Evolutionary conservation across 1,140 invertebrate genomes (phyloP).

Genomic region (Zaprionus lachaisei): DNA sequence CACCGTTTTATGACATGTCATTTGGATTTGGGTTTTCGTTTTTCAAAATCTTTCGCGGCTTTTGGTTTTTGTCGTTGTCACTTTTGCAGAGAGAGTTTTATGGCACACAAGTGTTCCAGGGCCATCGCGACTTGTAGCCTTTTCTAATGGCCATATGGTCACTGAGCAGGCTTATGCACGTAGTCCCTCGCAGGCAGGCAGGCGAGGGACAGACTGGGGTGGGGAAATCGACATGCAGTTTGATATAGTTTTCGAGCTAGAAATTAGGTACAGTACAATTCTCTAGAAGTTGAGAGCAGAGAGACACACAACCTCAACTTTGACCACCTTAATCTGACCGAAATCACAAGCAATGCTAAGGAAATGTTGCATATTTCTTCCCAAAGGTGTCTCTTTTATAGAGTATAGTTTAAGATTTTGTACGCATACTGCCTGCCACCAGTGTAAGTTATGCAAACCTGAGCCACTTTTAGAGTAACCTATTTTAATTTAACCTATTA

Average conservation of each 20-base stretch:
- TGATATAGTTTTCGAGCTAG: not conserved
- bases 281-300: too few relatives aligned
- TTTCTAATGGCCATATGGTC: not conserved
- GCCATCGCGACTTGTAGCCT: not conserved
- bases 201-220: not conserved
- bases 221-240: not conserved
- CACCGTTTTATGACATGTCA: conserved; percentile 18
- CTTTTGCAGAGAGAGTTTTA: not conserved
- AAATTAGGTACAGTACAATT: not conserved
- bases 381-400: too few relatives aligned
- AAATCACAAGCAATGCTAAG: too few relatives aligned
- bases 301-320: too few relatives aligned
- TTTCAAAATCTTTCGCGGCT: conserved; percentile 16
- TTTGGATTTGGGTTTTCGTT: conserved; percentile 23
- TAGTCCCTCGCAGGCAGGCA: not conserved
- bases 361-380: too few relatives aligned
- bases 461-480: too few relatives aligned
- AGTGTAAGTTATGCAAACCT: too few relatives aligned
- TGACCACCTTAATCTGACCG: too few relatives aligned
- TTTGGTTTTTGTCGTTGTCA: not conserved
- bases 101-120: conserved; percentile 10
- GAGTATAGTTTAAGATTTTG: too few relatives aligned
- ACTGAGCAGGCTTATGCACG: too few relatives aligned
- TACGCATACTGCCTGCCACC: too few relatives aligned
- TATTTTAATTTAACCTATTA: too few relatives aligned